These are phyloP conservation scores for Polia nebulosa DNA, from an alignment of 2,888 invertebrate genomes.

Conservation along the genomic window DNA sequence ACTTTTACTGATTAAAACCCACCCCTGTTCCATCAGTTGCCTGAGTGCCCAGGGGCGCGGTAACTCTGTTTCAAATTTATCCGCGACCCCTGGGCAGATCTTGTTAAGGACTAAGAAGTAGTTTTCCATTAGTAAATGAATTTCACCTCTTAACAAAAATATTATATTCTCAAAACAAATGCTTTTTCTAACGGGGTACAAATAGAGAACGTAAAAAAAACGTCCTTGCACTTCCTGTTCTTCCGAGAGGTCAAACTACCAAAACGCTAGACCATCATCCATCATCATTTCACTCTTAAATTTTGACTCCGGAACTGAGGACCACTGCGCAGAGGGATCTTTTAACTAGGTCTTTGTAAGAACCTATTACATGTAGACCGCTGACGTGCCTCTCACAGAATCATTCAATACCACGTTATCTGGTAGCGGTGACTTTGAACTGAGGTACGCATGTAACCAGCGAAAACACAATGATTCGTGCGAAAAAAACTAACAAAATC, in stretches of 20 bases:
- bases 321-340: conserved; percentile 39
- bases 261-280: conserved; percentile 54
- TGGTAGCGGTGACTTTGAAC: conserved; percentile 85
- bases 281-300: conserved; percentile 61
- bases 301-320: conserved; percentile 59
- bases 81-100: no score
- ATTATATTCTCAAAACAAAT: no score
- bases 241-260: conserved; percentile 50
- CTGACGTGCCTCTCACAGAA: conserved; percentile 61
- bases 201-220: conserved; percentile 1
- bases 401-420: conserved; percentile 60
- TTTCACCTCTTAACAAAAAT: no score
- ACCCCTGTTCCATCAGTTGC: no score
- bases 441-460: conserved; percentile 70
- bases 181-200: neutral
- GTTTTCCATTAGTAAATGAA: no score
- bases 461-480: conserved; percentile 43
- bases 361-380: conserved; percentile 47
- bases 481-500: conserved; percentile 21
- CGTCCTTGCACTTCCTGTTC: conserved; percentile 46
- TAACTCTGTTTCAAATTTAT: no score
- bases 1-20: no score
- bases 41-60: no score
- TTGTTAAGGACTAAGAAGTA: no score
- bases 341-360: conserved; percentile 64